These are phyloP conservation scores for Dryadula phaetusa DNA, from an alignment of 2,888 invertebrate species.

Conservation along the genomic window DNA sequence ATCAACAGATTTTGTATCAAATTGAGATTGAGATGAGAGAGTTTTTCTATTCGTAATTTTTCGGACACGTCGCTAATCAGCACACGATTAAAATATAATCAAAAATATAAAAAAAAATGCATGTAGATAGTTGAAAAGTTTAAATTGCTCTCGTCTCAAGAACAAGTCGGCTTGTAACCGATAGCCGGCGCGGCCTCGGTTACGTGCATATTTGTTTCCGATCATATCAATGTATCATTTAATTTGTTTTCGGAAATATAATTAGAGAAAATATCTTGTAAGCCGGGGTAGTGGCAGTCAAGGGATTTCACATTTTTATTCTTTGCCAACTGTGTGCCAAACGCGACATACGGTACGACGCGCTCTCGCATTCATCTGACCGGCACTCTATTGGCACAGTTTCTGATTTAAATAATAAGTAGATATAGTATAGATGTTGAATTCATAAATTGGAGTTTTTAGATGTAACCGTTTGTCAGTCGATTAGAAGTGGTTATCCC, in stretches of 20 bases:
- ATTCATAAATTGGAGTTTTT: conserved; percentile 42
- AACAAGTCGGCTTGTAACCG: conserved; percentile 79
- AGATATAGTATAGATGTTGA: conserved; percentile 47
- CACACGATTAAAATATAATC: conserved; percentile 61
- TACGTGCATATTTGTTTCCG: conserved; percentile 78
- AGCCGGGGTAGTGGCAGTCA: conserved; percentile 74
- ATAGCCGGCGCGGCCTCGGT: conserved; percentile 72
- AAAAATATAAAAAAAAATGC: conserved; percentile 47
- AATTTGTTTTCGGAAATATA: conserved; percentile 63
- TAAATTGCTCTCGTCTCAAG: conserved; percentile 64
- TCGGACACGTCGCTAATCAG: conserved; percentile 71
- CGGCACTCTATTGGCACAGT: conserved; percentile 43
- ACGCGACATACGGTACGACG: conserved; percentile 27
- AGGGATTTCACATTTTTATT: conserved; percentile 69
- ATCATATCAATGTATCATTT: conserved; percentile 66
- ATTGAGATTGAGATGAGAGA: conserved; percentile 64
- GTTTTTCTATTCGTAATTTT: conserved; percentile 54
- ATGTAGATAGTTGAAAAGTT: conserved; percentile 57
- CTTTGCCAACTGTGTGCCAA: conserved; percentile 50
- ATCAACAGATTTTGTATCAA: conserved; percentile 55
- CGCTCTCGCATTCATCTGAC: background rate
- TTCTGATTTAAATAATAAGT: conserved; percentile 42
- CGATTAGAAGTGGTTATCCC: conserved; percentile 73
- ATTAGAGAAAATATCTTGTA: conserved; percentile 69
- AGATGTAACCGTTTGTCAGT: conserved; percentile 34